Evolutionary conservation across 2,797 vertebrate genomes (phyloP), one percentile per base, ranked within the genome.

Genomic region (Leptoclinus maculatus): DNA sequence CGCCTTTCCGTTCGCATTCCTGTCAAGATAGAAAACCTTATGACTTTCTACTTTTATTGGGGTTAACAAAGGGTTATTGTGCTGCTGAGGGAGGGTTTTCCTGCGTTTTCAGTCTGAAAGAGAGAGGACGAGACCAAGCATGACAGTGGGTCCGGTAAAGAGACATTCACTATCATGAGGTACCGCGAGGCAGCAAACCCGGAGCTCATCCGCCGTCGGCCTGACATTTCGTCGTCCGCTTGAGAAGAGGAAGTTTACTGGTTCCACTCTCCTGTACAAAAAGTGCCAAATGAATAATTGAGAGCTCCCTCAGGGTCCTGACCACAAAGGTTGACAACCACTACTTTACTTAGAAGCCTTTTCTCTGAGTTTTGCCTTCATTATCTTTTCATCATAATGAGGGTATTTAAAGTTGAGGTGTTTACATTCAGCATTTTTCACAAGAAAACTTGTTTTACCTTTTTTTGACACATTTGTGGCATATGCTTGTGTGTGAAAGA

Each of bases 231-330:
- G 47, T n/a, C 59, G 47, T 83, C 43, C 43, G 29, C 43, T 53
- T 65, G 32, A 43, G 36, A n/a, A 13, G 25, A 60, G 54, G 45
- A 62, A 49, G 36, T 63, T 69, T 29, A 49, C 57, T 66, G 58
- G 58, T 78, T 74, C 17, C 7, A 14, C 38, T 69, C 4, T 76
- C 13, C 39, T 64, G 39, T 69, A 41, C 3, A 36, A 76, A 85
- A 82, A 82, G 54, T 65, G n/a, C 43, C 19, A 12, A 38, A 60
- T 88, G 2, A 88, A 89, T 84, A 74, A 87, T 82, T 57, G 6
- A 85, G 51, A 54, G 25, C n/a, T 78, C 43, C 12, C 71, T 32
- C 25, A 3, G 25, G 66, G 39, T 57, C n/a, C 29, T 47, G 64
- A 71, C 51, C 73, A 58, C 29, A 34, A 54, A 67, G 63, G 38